Evolutionary conservation across 2,113 vertebrate genomes (phyloP), one percentile per base, ranked within the genome.

Genomic region (Romanogobio albipinnatus): DNA sequence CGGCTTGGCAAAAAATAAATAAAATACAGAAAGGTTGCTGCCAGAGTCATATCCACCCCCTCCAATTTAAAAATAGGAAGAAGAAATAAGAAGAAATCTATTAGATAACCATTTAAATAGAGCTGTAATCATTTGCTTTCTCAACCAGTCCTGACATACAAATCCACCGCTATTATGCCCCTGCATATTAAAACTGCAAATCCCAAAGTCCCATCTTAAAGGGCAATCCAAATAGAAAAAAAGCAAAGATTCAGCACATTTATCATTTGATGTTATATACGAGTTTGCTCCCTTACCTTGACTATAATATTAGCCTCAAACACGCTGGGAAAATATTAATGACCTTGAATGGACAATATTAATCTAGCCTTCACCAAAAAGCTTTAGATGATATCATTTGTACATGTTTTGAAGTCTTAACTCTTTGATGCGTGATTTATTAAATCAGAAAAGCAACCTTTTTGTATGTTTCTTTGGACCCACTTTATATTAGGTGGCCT

Each of bases 301-400:
- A 26, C 59, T 15, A 24, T 15, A 58, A 19, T 14, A 75, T 33
- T 66, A 19, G n/a, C 77, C 39, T 47, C 14, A 24, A 62, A 19
- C 64, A 73, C 29, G 58, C 24, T 33, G 53, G 51, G 6, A 22
- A 43, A 81, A 83, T 39, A 77, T 80, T 29, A 71, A 87, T 62
- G 88, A 86, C 86, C 82, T 85, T 85, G 74, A 87, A 81, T 68
- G 14, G 81, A 87, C 81, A 87, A 59, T 78, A 90, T 85, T 71
- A 87, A 92, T 86, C 88, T 87, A 83, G 82, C 56, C 68, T 82
- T 62, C 79, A 84, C 79, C 84, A 86, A 90, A 91, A 89, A 75
- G 88, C 81, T 87, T 90, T 89, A 89, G 89, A 90, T 89, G 80
- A 83, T 86, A 89, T 85, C 87, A 86, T 87, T 90, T 9, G 91